A percentile compares a stretch with the other conserved stretches of the same genome.
phyloP scores from a whole-genome alignment of 2,113 vertebrate genomes.

The Caloenas nicobarica region DNA sequence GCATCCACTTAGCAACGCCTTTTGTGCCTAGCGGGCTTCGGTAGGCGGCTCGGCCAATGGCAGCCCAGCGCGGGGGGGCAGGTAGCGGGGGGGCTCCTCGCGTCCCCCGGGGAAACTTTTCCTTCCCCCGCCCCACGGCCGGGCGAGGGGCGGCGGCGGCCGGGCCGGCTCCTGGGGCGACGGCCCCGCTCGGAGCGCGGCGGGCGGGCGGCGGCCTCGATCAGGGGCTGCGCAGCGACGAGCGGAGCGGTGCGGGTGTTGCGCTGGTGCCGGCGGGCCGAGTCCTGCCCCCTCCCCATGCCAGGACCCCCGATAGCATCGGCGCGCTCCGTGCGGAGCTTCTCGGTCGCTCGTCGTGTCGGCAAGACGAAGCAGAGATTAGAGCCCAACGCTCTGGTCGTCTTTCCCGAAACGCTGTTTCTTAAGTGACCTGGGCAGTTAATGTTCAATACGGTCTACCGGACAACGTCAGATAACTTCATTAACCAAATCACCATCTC shows the following conservation, averaged over 20 bases:
- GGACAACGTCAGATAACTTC: background rate
- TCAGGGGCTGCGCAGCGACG: background rate
- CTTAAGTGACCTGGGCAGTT: background rate
- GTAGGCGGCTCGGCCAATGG: constrained; percentile 65
- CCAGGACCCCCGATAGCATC: background rate
- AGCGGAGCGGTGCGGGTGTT: background rate
- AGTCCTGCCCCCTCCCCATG: too few species aligned
- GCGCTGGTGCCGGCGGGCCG: too few species aligned
- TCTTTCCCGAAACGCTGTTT: background rate
- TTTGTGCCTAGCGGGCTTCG: constrained; percentile 27
- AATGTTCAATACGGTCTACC: fast-evolving
- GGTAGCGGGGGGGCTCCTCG: background rate
- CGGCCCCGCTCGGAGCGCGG: background rate
- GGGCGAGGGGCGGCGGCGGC: background rate
- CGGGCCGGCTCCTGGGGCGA: too few species aligned
- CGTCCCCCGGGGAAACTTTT: background rate
- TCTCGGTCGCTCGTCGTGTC: too few species aligned
- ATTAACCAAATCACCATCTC: background rate
- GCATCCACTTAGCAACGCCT: constrained; percentile 47
- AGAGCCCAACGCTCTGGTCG: fast-evolving
- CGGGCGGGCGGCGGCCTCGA: background rate
- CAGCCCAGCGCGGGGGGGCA: background rate
- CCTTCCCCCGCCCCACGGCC: background rate
- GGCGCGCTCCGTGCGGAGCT: background rate
- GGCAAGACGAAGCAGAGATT: background rate